Evolutionary conservation across 2,888 invertebrate species (phyloP).

Genomic region (Cremastobaeus sp.): DNA sequence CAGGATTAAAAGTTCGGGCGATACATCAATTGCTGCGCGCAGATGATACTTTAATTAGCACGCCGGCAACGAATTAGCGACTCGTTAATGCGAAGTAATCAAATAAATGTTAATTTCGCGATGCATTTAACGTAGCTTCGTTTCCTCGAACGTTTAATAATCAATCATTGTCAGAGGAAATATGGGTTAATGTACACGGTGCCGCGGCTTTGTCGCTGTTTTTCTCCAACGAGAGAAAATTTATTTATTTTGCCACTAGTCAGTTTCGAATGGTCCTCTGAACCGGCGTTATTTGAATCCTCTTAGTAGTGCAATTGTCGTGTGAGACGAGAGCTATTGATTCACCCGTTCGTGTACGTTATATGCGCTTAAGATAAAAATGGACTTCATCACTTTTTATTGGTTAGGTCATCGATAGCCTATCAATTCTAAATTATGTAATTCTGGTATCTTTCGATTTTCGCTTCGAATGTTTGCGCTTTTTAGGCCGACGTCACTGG

Average conservation of each 20-base stretch:
- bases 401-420: slow-evolving; percentile 18
- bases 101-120: slow-evolving; percentile 25
- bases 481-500: slow-evolving; percentile 10
- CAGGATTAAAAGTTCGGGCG: no score
- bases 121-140: slow-evolving; percentile 1
- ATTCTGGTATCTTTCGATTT: slow-evolving; percentile 4
- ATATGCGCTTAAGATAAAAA: slow-evolving; percentile 16
- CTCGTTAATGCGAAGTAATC: slow-evolving; percentile 7
- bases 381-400: slow-evolving; percentile 18
- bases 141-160: slow-evolving; percentile 19
- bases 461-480: slow-evolving; percentile 11
- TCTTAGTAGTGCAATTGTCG: slow-evolving; percentile 4
- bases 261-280: not conserved
- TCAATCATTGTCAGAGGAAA: slow-evolving; percentile 37
- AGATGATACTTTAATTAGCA: slow-evolving; percentile 11
- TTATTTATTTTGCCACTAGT: not conserved
- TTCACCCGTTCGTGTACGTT: slow-evolving; percentile 15
- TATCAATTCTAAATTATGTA: slow-evolving; percentile 29
- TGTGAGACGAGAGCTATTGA: slow-evolving; percentile 20
- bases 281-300: slow-evolving; percentile 24
- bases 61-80: not conserved
- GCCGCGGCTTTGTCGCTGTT: not conserved
- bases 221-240: not conserved
- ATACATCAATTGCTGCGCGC: no score
- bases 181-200: slow-evolving; percentile 33